phyloP scores from a whole-genome alignment of 1,140 invertebrate genomes.

The Heliconius himera region DNA sequence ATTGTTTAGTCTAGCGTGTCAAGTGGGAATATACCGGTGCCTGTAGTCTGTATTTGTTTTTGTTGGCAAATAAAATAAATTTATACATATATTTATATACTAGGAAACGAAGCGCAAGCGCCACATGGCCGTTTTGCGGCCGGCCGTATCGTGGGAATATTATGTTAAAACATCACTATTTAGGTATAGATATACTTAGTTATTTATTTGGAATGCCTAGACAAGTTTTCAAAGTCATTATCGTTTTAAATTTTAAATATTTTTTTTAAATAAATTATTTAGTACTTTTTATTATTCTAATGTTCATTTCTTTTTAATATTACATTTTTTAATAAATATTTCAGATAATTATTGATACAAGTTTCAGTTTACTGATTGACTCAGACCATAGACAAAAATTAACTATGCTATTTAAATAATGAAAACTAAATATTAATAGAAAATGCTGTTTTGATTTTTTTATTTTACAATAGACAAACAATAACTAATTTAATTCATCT shows the following conservation, averaged over 20 bases:
- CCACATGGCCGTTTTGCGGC: conserved; percentile 43
- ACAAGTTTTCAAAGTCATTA: neutral
- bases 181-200: neutral
- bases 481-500: too few relatives aligned
- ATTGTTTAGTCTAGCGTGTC: conserved; percentile 53
- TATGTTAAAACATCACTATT: conserved; percentile 19
- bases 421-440: too few relatives aligned
- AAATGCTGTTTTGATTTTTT: too few relatives aligned
- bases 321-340: neutral
- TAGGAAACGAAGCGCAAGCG: conserved; percentile 22
- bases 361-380: too few relatives aligned
- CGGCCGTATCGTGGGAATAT: conserved; percentile 41
- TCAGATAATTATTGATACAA: too few relatives aligned
- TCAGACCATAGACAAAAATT: too few relatives aligned
- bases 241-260: neutral
- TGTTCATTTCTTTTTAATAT: neutral
- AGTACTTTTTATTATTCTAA: neutral
- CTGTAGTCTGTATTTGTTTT: conserved; percentile 47
- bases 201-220: neutral
- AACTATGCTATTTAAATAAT: too few relatives aligned
- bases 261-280: neutral
- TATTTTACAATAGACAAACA: too few relatives aligned
- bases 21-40: conserved; percentile 20
- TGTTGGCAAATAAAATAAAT: conserved; percentile 52
- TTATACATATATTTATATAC: conserved; percentile 13